Evolutionary conservation across 30 jellyfish, hydroid and myxozoan genomes (phyloP), one percentile per base, ranked within the genome.

Genomic region (Pelagia noctiluca): DNA sequence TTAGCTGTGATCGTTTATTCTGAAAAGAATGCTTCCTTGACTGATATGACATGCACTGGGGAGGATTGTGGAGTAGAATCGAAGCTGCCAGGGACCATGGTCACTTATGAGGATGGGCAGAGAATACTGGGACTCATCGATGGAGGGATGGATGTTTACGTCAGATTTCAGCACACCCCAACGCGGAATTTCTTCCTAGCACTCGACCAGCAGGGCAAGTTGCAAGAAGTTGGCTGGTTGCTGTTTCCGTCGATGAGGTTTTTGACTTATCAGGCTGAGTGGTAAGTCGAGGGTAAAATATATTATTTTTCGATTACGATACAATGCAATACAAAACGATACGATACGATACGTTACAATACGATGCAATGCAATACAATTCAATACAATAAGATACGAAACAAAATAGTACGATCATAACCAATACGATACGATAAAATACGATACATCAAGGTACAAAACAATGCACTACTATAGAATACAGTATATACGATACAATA

Each of bases 171-270:
- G 61, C 98, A 93, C 54, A 86, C 98, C 16, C 98, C 98, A 22
- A 76, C 96, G 0, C 65, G 98, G 53, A 93, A 93, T 68, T 93
- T 93, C 77, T 93, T 93, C 68, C 75, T 93, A 21, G 98, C 97
- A 11, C 84, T 93, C 54, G 98, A 93, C 61, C 96, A 87, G 75
- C 98, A 93, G 80, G 97, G 98, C 3, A 86, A 93, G 26, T 38
- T 93, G 83, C 98, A 93, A 88, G 98, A 93, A 66, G 94, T 93
- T 30, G 98, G 98, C 53, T 93, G 98, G 98, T 67, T 93, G 87
- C 73, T 93, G 28, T 93, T 52, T 36, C 98, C 98, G 3, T 87
- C 98, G 30, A 93, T 93, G 98, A 65, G 93, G 12, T 93, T 93
- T 77, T 50, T 93, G 83, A 82, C 96, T 25, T 93, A 93, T 83